These are phyloP conservation scores for Tortricodes alternella DNA, from an alignment of 2,888 invertebrate genomes.

Conservation along the genomic window DNA sequence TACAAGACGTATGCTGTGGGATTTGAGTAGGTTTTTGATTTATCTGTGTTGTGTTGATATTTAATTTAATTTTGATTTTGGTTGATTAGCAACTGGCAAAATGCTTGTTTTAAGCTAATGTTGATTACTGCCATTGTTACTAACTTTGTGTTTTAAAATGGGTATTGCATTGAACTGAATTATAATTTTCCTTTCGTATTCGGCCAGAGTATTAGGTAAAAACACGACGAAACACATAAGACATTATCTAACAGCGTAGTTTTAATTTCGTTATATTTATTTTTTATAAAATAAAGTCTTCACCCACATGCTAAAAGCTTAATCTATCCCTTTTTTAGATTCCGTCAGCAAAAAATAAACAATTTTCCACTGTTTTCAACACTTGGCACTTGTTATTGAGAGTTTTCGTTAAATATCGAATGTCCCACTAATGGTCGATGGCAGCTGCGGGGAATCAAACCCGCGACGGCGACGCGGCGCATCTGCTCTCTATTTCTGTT, in stretches of 20 bases:
- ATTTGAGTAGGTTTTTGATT: not conserved
- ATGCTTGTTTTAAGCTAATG: too few species aligned
- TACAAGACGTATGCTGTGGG: constrained; percentile 12
- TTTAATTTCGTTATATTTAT: not conserved
- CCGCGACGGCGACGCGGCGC: constrained; percentile 62
- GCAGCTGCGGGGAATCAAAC: constrained; percentile 79
- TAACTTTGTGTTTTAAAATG: too few species aligned
- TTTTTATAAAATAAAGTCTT: not conserved
- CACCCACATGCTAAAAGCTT: not conserved
- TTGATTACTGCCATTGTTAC: too few species aligned
- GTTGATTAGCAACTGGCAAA: not conserved
- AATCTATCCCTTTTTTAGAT: not conserved
- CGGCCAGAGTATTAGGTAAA: too few species aligned
- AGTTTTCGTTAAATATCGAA: constrained; percentile 70
- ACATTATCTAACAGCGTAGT: too few species aligned
- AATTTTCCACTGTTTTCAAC: not conserved
- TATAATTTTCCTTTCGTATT: too few species aligned
- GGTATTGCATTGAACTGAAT: too few species aligned
- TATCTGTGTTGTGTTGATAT: not conserved
- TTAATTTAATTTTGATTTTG: constrained; percentile 4
- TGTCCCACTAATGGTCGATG: constrained; percentile 73
- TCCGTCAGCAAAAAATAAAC: not conserved
- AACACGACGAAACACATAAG: too few species aligned
- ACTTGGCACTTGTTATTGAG: constrained; percentile 6
- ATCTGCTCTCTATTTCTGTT: constrained; percentile 52